Evolutionary conservation across 2,888 invertebrate species (phyloP).

Genomic region (Neria commutata): DNA sequence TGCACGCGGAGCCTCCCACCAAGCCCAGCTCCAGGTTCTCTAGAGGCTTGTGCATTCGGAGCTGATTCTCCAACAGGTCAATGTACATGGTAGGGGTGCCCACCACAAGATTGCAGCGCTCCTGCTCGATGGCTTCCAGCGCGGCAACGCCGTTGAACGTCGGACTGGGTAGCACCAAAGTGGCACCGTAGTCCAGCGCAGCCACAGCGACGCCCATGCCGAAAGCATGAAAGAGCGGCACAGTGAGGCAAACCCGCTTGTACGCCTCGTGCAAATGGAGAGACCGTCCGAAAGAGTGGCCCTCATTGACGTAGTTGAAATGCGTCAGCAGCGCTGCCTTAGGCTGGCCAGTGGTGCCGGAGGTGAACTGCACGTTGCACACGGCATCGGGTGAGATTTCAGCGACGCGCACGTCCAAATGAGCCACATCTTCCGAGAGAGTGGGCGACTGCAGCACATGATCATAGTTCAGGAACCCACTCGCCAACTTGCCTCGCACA

Average conservation of each 20-base stretch:
- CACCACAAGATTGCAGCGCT: slow-evolving; percentile 72
- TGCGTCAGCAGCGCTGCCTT: slow-evolving; percentile 76
- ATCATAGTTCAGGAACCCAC: slow-evolving; percentile 45
- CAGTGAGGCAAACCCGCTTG: slow-evolving; percentile 65
- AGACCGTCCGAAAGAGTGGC: slow-evolving; percentile 65
- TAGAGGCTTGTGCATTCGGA: slow-evolving; percentile 60
- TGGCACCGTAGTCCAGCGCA: slow-evolving; percentile 66
- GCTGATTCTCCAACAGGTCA: slow-evolving; percentile 69
- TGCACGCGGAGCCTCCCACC: slow-evolving; percentile 74
- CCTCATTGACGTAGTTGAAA: slow-evolving; percentile 75
- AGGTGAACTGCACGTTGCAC: slow-evolving; percentile 80
- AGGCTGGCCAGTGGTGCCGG: slow-evolving; percentile 75
- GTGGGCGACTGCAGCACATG: slow-evolving; percentile 49
- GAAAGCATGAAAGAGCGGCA: slow-evolving; percentile 82
- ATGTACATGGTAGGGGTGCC: slow-evolving; percentile 87
- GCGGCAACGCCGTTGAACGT: slow-evolving; percentile 68
- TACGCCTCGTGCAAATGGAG: slow-evolving; percentile 53
- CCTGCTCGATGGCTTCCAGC: slow-evolving; percentile 68
- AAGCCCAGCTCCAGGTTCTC: slow-evolving; percentile 65
- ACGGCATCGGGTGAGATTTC: slow-evolving; percentile 70
- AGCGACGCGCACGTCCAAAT: slow-evolving; percentile 48
- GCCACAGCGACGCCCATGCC: slow-evolving; percentile 69
- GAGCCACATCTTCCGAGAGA: slow-evolving; percentile 14
- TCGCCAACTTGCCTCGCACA: not conserved
- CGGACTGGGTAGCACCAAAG: slow-evolving; percentile 67